phyloP scores from a whole-genome alignment of 2,113 vertebrate species.

The Atherinomorus stipes region DNA sequence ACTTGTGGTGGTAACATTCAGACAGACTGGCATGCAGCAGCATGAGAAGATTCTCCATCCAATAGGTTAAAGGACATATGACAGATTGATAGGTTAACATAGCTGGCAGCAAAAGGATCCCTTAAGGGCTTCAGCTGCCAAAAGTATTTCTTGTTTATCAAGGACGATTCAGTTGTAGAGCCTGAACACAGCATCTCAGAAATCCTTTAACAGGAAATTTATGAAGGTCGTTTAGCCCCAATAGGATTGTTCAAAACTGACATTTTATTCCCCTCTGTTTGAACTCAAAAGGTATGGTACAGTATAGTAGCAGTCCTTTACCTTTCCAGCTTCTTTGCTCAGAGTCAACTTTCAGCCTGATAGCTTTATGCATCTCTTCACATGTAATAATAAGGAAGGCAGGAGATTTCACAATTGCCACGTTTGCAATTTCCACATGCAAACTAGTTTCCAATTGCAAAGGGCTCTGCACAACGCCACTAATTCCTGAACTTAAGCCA shows the following conservation, averaged over 20 bases:
- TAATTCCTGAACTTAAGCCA: too few species aligned
- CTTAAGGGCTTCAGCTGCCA: constrained; percentile 22
- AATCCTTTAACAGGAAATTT: neutral
- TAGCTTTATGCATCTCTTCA: constrained; percentile 25
- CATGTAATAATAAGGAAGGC: constrained; percentile 1
- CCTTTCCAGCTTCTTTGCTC: neutral
- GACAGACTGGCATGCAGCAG: neutral
- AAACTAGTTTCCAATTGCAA: too few species aligned
- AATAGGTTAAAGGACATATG: constrained; percentile 5
- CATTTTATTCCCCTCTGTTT: too few species aligned
- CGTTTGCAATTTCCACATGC: neutral
- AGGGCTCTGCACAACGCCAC: too few species aligned
- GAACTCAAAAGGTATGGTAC: too few species aligned
- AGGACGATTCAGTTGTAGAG: constrained; percentile 18
- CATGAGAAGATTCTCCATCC: neutral
- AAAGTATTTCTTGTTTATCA: constrained; percentile 36
- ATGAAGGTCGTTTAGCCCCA: constrained; percentile 4
- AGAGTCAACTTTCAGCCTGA: constrained; percentile 16
- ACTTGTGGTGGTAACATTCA: neutral
- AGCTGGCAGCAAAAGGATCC: constrained; percentile 2
- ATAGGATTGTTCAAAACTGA: constrained; percentile 8
- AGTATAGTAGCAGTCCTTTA: too few species aligned
- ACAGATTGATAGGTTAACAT: constrained; percentile 1
- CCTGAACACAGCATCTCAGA: constrained; percentile 7
- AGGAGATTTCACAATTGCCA: neutral